A percentile compares a stretch with the other conserved stretches of the same genome.
Conservation (phyloP, 2,797 vertebrate genomes). For the Enteromius mattozi region DNA sequence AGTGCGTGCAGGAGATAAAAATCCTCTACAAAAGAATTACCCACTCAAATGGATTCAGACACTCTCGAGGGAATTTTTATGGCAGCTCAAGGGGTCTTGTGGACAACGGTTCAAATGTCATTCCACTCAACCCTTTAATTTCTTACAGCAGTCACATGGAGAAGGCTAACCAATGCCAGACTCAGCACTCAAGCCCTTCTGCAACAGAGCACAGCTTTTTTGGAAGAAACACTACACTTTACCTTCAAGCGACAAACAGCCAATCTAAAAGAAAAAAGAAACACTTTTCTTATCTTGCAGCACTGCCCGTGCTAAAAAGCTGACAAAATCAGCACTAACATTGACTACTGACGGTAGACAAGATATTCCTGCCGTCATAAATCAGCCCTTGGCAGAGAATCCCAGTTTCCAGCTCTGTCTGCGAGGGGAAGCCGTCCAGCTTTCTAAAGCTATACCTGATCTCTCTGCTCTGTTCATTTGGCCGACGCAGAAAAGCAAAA, state of each 20-base stretch:
- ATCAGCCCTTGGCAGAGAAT: constrained; percentile 25
- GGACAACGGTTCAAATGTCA: constrained; percentile 27
- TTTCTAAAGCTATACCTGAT: constrained; percentile 29
- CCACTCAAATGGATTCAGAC: constrained; percentile 18
- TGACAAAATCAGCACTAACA: constrained; percentile 24
- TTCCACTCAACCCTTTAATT: constrained; percentile 37
- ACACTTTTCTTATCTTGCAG: background rate
- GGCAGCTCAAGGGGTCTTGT: constrained; percentile 28
- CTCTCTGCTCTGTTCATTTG: background rate
- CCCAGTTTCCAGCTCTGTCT: constrained; percentile 32
- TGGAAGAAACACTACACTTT: constrained; percentile 1
- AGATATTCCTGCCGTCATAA: constrained; percentile 31
- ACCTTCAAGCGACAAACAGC: constrained; percentile 3
- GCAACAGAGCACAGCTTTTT: background rate
- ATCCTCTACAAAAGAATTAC: constrained; percentile 32
- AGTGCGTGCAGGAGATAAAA: background rate
- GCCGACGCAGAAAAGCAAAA: constrained; percentile 10
- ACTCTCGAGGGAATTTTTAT: background rate
- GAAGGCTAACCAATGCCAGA: constrained; percentile 36
- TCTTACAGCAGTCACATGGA: constrained; percentile 19
- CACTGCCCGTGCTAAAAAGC: background rate
- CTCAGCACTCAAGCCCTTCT: background rate
- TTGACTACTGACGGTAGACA: constrained; percentile 26
- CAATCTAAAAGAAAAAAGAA: background rate
- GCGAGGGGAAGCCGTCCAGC: background rate